Percentiles rank a stretch among this genome's conserved stretches.
Evolutionary conservation across 2,113 vertebrate species (phyloP).

Genomic region (Mus spicilegus): DNA sequence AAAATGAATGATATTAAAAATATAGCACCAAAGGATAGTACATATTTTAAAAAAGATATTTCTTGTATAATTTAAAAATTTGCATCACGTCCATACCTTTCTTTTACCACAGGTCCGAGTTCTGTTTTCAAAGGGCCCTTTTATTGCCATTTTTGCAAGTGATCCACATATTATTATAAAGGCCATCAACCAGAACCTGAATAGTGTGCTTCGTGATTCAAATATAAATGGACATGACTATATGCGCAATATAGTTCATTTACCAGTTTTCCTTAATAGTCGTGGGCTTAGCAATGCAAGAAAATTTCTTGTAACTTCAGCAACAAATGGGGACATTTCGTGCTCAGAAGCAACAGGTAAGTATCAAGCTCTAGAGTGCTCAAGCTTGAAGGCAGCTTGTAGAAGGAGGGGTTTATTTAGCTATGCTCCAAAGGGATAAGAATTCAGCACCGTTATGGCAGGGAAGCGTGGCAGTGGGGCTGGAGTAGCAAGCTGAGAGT

Average conservation of each 20-base stretch:
- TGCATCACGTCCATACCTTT: not conserved
- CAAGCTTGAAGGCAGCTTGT: not conserved
- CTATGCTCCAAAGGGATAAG: not conserved
- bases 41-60: not conserved
- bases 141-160: conserved; percentile 98
- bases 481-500: not conserved
- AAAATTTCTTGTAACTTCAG: conserved; percentile 89
- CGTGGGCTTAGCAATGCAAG: conserved; percentile 93
- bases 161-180: conserved; percentile 99
- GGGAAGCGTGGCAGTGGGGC: not conserved
- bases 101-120: conserved; percentile 91
- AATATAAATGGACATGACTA: conserved; percentile 99
- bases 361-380: not conserved
- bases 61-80: not conserved
- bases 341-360: conserved; percentile 88
- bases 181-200: conserved; percentile 99
- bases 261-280: conserved; percentile 99
- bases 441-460: not conserved
- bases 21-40: not conserved
- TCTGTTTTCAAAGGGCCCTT: conserved; percentile 98
- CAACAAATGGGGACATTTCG: conserved; percentile 91
- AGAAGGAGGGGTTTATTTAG: not conserved
- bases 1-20: not conserved
- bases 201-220: conserved; percentile 97
- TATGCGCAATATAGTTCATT: conserved; percentile 98